A percentile compares a stretch with the other conserved stretches of the same genome.
Evolutionary conservation across 2,797 vertebrate species (phyloP).

Genomic region (Hephaestus fuliginosus): DNA sequence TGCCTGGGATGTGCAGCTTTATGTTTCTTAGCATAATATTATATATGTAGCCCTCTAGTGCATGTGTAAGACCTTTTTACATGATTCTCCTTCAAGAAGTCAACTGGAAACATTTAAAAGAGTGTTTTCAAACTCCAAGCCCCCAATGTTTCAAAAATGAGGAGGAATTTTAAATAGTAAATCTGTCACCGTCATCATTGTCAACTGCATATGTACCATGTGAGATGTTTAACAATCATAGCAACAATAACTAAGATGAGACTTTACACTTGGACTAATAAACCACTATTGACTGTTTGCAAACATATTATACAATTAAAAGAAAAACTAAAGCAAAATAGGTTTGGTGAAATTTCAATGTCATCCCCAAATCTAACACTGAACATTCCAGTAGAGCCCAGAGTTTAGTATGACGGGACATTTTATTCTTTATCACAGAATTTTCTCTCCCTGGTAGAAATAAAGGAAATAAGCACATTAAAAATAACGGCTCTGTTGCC

Average conservation of each 20-base stretch:
- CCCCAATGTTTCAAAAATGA: not conserved
- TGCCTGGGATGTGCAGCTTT: too few relatives aligned
- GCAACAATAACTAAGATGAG: not conserved
- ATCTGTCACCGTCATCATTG: not conserved
- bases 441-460: not conserved
- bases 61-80: too few relatives aligned
- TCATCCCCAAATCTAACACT: not conserved
- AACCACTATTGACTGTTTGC: too few relatives aligned
- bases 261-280: not conserved
- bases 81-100: too few relatives aligned
- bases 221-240: not conserved
- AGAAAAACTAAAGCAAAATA: not conserved
- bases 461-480: constrained; percentile 10
- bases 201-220: not conserved
- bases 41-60: too few relatives aligned
- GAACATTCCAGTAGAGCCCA: not conserved
- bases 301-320: not conserved
- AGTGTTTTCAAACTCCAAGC: not conserved
- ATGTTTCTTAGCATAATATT: too few relatives aligned
- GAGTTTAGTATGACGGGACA: not conserved
- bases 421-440: not conserved
- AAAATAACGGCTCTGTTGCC: constrained; percentile 16
- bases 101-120: too few relatives aligned
- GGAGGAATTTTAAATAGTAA: not conserved
- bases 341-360: not conserved